Evolutionary conservation across 2,113 vertebrate species (phyloP).

Genomic region (Pseudonaja textilis): DNA sequence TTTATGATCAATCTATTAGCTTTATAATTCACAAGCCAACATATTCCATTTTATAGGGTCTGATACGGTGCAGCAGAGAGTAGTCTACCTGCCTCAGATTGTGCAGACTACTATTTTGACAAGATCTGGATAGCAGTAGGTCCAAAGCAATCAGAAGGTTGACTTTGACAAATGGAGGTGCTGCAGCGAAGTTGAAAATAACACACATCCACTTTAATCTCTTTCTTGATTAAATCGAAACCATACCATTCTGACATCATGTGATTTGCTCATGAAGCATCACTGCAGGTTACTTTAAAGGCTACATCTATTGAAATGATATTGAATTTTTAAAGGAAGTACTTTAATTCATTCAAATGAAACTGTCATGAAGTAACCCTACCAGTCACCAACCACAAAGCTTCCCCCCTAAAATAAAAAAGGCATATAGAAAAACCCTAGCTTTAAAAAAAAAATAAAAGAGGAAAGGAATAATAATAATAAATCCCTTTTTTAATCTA

Average conservation of each 20-base stretch:
- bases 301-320: constrained; percentile 83
- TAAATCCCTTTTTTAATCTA: constrained; percentile 47
- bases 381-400: constrained; percentile 71
- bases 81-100: constrained; percentile 82
- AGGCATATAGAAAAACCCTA: constrained; percentile 59
- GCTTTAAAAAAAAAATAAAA: constrained; percentile 46
- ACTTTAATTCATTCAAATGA: constrained; percentile 86
- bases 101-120: constrained; percentile 94
- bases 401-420: constrained; percentile 33
- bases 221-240: constrained; percentile 99
- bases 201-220: constrained; percentile 99
- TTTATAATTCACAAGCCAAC: constrained; percentile 74
- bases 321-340: constrained; percentile 79
- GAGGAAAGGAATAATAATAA: background rate
- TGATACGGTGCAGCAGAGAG: constrained; percentile 59
- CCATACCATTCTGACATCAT: constrained; percentile 92
- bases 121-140: constrained; percentile 94
- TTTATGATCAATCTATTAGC: constrained; percentile 75
- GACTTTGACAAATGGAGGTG: constrained; percentile 99
- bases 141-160: constrained; percentile 99
- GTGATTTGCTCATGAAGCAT: constrained; percentile 90
- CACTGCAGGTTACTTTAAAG: constrained; percentile 83
- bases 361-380: constrained; percentile 78
- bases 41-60: constrained; percentile 69
- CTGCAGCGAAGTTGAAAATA: constrained; percentile 97